A percentile compares a stretch with the other conserved stretches of the same genome.
Conservation (phyloP, 1,140 invertebrate species). For the Xylocopa sonorina region DNA sequence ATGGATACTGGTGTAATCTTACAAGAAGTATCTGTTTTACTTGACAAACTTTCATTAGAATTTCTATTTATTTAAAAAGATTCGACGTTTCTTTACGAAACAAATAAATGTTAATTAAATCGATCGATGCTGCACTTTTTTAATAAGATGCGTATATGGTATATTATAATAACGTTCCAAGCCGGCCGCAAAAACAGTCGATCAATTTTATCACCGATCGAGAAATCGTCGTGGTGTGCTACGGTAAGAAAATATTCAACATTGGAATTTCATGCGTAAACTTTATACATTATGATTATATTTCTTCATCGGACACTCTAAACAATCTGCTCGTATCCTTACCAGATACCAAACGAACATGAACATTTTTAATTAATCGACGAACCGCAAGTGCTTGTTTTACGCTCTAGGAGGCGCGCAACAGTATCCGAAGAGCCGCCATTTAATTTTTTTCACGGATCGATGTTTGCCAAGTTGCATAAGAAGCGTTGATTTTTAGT, state of each 20-base stretch:
- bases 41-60: background rate
- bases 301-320: background rate
- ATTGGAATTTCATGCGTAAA: background rate
- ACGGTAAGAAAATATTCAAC: background rate
- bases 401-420: background rate
- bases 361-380: background rate
- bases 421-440: background rate
- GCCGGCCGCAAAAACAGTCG: background rate
- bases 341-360: too few species aligned
- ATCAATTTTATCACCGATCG: constrained; percentile 7
- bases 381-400: background rate
- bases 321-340: too few species aligned
- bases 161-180: too few species aligned
- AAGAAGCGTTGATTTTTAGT: constrained; percentile 32
- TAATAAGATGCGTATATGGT: too few species aligned
- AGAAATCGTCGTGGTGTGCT: background rate
- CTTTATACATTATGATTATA: background rate
- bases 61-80: too few species aligned
- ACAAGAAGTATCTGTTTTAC: background rate
- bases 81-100: too few species aligned
- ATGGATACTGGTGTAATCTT: background rate
- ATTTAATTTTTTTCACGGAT: constrained; percentile 20
- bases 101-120: background rate
- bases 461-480: constrained; percentile 17
- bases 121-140: constrained; percentile 37